phyloP scores from a whole-genome alignment of 1,140 invertebrate species.

The Pseudomyrmex dendroicus region DNA sequence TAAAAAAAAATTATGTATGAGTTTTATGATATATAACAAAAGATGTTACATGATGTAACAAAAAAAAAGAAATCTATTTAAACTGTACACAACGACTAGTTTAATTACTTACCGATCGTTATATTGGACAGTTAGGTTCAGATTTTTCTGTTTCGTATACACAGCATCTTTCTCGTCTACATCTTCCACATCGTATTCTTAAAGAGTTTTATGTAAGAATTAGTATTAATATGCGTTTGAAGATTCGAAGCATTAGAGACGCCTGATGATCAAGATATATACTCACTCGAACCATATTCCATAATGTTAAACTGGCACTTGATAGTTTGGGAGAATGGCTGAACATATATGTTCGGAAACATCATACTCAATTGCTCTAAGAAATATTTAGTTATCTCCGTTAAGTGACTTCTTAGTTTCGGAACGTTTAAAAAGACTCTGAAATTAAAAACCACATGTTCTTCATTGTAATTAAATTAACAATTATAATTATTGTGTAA shows the following conservation, averaged over 20 bases:
- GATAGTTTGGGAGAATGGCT: constrained; percentile 87
- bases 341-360: constrained; percentile 85
- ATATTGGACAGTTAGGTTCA: constrained; percentile 89
- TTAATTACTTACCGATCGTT: constrained; percentile 84
- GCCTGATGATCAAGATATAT: neutral
- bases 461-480: neutral
- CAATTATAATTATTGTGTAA: neutral
- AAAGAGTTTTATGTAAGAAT: constrained; percentile 60
- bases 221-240: neutral
- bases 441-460: constrained; percentile 69
- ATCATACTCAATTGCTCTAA: constrained; percentile 85
- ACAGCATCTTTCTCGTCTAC: constrained; percentile 76
- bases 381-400: constrained; percentile 86
- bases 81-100: neutral
- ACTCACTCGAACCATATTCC: constrained; percentile 87
- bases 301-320: constrained; percentile 89
- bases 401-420: constrained; percentile 85
- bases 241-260: neutral
- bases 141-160: constrained; percentile 86
- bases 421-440: constrained; percentile 87
- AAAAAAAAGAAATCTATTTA: constrained; percentile 35
- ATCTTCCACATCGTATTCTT: constrained; percentile 82
- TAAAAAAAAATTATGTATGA: constrained; percentile 50
- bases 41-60: constrained; percentile 41
- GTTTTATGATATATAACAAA: no score